Evolutionary conservation across 2,797 vertebrate species (phyloP).

Genomic region (Notoglanidium macrostoma): DNA sequence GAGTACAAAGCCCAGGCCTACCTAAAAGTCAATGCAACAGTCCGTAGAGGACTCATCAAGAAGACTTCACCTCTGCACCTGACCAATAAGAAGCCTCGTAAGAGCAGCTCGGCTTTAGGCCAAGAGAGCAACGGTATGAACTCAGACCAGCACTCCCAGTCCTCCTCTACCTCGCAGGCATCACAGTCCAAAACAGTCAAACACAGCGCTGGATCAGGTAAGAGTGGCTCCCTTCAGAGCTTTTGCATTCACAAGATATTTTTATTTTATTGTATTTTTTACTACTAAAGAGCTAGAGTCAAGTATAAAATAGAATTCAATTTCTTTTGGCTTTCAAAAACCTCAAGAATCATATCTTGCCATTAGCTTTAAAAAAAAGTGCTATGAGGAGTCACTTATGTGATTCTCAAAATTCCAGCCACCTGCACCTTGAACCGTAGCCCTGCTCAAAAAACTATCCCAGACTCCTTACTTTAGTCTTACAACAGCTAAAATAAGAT

Average conservation of each 20-base stretch:
- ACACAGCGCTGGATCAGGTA: slow-evolving; percentile 93
- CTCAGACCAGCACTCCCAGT: slow-evolving; percentile 79
- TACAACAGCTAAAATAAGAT: not conserved
- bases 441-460: not conserved
- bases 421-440: not conserved
- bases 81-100: slow-evolving; percentile 89
- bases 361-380: not conserved
- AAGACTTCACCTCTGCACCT: slow-evolving; percentile 91
- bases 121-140: slow-evolving; percentile 78
- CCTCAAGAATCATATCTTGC: not conserved
- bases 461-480: too few relatives aligned
- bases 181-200: slow-evolving; percentile 85
- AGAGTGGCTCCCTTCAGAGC: slow-evolving; percentile 49
- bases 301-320: not conserved
- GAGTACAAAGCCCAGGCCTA: slow-evolving; percentile 93
- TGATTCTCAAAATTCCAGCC: not conserved
- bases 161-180: slow-evolving; percentile 86
- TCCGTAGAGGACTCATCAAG: slow-evolving; percentile 83
- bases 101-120: slow-evolving; percentile 75
- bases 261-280: not conserved
- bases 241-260: not conserved
- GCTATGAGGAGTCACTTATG: not conserved
- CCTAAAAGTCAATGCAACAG: slow-evolving; percentile 86
- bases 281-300: not conserved
- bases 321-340: not conserved